phyloP scores from a whole-genome alignment of 2,888 invertebrate species.

The Ochlodes sylvanus region DNA sequence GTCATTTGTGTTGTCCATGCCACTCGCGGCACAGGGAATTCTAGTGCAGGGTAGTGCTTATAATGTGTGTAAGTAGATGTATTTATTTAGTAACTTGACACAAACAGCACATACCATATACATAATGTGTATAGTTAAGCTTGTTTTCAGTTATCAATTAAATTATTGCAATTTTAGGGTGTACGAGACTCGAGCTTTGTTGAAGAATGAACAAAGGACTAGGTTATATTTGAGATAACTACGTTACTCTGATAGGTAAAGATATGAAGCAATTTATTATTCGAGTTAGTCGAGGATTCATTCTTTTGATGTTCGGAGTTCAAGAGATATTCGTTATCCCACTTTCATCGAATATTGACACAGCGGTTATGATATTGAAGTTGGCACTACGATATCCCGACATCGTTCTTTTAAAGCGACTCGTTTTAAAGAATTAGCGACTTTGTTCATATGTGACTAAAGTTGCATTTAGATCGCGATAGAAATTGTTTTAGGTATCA shows the following conservation, averaged over 20 bases:
- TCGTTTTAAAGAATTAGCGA: neutral
- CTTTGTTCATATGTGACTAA: neutral
- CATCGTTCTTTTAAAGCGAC: constrained; percentile 5
- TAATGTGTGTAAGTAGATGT: too few species aligned
- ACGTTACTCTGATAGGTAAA: neutral
- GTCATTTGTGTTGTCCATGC: too few species aligned
- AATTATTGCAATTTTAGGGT: too few species aligned
- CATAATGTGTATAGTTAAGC: too few species aligned
- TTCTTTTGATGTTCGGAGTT: constrained; percentile 20
- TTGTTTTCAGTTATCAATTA: too few species aligned
- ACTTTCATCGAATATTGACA: constrained; percentile 16
- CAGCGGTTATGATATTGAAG: constrained; percentile 14
- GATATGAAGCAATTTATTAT: neutral
- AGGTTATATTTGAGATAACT: too few species aligned
- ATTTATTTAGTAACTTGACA: too few species aligned
- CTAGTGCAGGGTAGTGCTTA: too few species aligned
- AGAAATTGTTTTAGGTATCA: neutral
- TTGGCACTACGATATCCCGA: neutral
- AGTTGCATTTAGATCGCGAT: neutral
- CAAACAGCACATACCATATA: too few species aligned
- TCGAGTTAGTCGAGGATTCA: neutral
- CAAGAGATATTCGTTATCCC: constrained; percentile 16
- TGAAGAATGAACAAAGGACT: too few species aligned
- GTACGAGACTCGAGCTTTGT: too few species aligned
- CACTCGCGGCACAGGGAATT: too few species aligned